These are phyloP conservation scores for Varecia variegata DNA, from an alignment of 2,797 vertebrate species.

Conservation along the genomic window DNA sequence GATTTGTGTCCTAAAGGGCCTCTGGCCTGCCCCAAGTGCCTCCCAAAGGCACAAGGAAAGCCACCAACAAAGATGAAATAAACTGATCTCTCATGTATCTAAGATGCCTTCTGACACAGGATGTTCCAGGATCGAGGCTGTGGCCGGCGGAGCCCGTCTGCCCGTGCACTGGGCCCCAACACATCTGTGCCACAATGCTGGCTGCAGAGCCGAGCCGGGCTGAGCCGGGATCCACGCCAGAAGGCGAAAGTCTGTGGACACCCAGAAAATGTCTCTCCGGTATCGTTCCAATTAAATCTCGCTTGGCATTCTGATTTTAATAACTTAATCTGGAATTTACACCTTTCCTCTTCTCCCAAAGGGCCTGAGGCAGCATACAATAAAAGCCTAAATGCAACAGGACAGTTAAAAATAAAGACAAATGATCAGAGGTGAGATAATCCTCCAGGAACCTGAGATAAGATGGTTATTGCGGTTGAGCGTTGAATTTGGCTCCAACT, in stretches of 20 bases:
- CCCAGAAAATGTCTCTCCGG: slow-evolving; percentile 35
- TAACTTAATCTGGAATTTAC: slow-evolving; percentile 57
- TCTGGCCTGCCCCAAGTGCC: not conserved
- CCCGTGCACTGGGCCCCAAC: not conserved
- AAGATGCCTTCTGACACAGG: not conserved
- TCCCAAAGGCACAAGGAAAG: not conserved
- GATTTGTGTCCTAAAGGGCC: not conserved
- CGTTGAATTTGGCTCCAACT: slow-evolving; percentile 39
- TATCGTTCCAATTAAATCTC: slow-evolving; percentile 36
- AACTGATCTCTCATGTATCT: not conserved
- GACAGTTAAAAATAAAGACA: slow-evolving; percentile 56
- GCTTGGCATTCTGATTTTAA: slow-evolving; percentile 36
- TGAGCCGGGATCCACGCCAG: not conserved
- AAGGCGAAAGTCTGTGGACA: not conserved
- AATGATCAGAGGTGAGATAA: slow-evolving; percentile 1
- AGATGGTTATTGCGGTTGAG: not conserved
- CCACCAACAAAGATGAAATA: not conserved
- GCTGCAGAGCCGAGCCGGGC: not conserved
- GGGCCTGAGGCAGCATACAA: not conserved
- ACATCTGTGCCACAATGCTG: not conserved
- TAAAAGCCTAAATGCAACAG: not conserved
- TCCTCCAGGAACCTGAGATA: slow-evolving; percentile 6
- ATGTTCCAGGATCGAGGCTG: not conserved
- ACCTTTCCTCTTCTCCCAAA: slow-evolving; percentile 29
- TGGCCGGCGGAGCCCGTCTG: not conserved